Evolutionary conservation across 2,888 invertebrate species (phyloP).

Genomic region (Ochropleura plecta): DNA sequence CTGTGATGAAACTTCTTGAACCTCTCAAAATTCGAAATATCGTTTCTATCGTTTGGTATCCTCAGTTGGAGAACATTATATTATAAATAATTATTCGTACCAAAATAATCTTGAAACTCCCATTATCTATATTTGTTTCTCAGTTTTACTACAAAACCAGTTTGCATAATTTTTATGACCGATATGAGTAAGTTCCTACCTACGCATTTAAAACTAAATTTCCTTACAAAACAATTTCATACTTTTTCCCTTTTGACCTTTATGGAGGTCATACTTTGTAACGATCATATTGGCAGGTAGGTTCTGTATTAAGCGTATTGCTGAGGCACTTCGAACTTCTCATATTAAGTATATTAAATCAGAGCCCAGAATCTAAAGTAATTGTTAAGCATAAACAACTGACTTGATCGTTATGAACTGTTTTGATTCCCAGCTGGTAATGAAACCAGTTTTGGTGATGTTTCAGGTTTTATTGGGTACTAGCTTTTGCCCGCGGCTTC

Average conservation of each 20-base stretch:
- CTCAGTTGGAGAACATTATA: not conserved
- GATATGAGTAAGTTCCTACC: not conserved
- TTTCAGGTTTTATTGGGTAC: too few species aligned
- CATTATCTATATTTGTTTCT: not conserved
- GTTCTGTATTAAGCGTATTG: not conserved
- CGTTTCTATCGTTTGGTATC: not conserved
- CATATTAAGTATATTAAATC: constrained; percentile 5
- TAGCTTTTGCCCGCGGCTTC: too few species aligned
- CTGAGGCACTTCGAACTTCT: not conserved
- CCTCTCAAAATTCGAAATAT: not conserved
- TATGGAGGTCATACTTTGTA: constrained; percentile 24
- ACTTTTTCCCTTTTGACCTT: constrained; percentile 10
- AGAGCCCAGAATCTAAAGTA: not conserved
- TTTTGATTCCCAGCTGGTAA: not conserved
- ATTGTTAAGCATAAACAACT: not conserved
- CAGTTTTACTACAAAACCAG: not conserved
- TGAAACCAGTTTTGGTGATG: not conserved
- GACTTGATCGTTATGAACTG: not conserved
- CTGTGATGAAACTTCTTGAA: not conserved
- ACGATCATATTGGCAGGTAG: not conserved
- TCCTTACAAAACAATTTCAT: not conserved
- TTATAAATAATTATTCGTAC: not conserved
- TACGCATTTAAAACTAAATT: not conserved
- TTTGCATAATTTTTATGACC: not conserved
- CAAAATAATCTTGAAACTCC: not conserved